A percentile compares a stretch with the other conserved stretches of the same genome.
phyloP scores from a whole-genome alignment of 2,113 vertebrate genomes.

The Colinus virginianus region DNA sequence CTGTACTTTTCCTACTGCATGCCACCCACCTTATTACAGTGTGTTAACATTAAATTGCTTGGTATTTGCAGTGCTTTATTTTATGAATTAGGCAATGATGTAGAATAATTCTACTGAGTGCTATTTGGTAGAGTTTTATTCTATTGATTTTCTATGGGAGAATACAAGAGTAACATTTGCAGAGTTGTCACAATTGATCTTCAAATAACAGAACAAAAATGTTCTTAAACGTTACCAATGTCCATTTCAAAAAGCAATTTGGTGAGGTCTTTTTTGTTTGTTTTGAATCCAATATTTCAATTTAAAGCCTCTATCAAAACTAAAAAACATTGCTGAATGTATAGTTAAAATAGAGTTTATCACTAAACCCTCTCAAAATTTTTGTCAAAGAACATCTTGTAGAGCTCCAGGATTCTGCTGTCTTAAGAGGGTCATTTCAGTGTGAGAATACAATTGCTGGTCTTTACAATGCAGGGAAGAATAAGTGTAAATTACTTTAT shows the following conservation, averaged over 20 bases:
- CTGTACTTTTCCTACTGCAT: neutral
- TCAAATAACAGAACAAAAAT: neutral
- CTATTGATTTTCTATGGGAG: neutral
- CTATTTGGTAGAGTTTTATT: neutral
- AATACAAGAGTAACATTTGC: neutral
- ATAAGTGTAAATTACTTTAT: neutral
- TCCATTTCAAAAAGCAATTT: neutral
- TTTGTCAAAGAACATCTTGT: neutral
- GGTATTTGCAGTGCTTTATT: neutral
- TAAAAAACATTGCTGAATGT: neutral
- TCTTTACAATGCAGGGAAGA: neutral
- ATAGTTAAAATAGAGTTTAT: neutral
- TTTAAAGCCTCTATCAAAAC: neutral
- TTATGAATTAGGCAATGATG: neutral
- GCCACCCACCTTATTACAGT: neutral
- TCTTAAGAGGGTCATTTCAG: rapidly evolving
- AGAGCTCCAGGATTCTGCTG: neutral
- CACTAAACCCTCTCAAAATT: neutral
- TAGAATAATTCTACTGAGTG: neutral
- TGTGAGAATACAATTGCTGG: neutral
- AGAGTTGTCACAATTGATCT: neutral
- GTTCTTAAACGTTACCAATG: neutral
- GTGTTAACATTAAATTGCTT: neutral
- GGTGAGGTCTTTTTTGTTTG: neutral
- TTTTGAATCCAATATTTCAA: neutral